phyloP scores from a whole-genome alignment of 2,888 invertebrate genomes.

The Torymus auratus region DNA sequence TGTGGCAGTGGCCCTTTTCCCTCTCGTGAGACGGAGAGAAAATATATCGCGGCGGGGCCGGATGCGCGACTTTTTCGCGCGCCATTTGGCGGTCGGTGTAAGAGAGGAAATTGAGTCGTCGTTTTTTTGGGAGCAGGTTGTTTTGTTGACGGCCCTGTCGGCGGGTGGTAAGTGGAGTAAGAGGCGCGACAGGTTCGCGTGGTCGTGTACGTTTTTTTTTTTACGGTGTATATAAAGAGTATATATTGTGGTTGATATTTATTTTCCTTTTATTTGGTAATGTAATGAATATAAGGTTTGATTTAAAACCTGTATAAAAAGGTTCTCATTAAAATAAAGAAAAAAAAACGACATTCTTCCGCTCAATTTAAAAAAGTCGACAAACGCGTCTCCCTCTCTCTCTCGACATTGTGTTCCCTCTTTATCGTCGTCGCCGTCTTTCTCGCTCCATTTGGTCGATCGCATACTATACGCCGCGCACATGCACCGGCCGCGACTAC shows the following conservation, averaged over 20 bases:
- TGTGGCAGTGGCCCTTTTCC: slow-evolving; percentile 1
- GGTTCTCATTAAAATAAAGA: too few species aligned
- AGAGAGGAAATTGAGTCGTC: too few species aligned
- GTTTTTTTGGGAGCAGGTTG: too few species aligned
- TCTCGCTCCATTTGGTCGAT: slow-evolving; percentile 47
- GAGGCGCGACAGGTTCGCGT: too few species aligned
- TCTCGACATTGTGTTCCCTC: background rate
- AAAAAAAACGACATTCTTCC: too few species aligned
- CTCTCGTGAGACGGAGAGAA: slow-evolving; percentile 35
- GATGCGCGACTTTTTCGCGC: background rate
- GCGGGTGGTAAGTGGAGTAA: too few species aligned
- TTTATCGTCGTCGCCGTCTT: slow-evolving; percentile 18
- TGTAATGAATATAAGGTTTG: too few species aligned
- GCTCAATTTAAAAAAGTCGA: too few species aligned
- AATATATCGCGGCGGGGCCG: slow-evolving; percentile 25
- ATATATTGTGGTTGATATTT: background rate
- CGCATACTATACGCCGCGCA: background rate
- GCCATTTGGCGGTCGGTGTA: background rate
- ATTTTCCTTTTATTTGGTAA: background rate
- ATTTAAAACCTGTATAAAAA: too few species aligned
- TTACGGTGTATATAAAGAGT: too few species aligned
- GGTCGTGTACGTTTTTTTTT: too few species aligned
- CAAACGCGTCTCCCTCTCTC: background rate
- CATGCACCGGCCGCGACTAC: slow-evolving; percentile 32
- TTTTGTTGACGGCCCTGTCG: too few species aligned